Conservation (phyloP, 2,888 invertebrate genomes). For the Eupithecia subfuscata region DNA sequence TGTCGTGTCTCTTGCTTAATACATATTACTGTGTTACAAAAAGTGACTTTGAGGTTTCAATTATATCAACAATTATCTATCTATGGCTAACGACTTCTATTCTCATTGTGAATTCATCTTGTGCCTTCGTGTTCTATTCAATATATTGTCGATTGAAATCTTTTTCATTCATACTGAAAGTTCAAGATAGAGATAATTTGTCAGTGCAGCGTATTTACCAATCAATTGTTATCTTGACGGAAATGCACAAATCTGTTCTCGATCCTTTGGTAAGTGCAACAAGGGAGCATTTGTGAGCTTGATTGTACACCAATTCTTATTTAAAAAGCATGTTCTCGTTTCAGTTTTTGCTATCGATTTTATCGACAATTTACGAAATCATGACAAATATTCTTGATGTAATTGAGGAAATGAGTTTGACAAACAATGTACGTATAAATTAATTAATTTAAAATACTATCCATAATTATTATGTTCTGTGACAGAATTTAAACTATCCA, state of each 20-base stretch:
- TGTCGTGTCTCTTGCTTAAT: background rate
- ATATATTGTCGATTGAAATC: background rate
- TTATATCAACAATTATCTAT: background rate
- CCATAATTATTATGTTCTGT: background rate
- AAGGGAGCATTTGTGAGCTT: background rate
- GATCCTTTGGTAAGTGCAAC: background rate
- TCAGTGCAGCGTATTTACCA: background rate
- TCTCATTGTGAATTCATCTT: background rate
- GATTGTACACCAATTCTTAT: background rate
- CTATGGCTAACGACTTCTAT: background rate
- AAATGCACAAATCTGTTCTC: constrained; percentile 11
- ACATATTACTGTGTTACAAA: background rate
- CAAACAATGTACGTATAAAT: background rate
- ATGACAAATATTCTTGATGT: background rate
- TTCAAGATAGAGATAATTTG: background rate
- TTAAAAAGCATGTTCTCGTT: background rate
- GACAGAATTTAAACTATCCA: background rate
- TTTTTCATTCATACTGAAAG: background rate
- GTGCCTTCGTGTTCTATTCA: constrained; percentile 2
- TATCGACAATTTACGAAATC: background rate
- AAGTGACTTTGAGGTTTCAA: background rate
- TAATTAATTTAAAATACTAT: background rate
- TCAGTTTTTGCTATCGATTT: background rate
- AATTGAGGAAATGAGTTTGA: background rate
- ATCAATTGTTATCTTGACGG: background rate